Evolutionary conservation across 2,797 vertebrate genomes (phyloP).

Genomic region (Bovichtus variegatus): DNA sequence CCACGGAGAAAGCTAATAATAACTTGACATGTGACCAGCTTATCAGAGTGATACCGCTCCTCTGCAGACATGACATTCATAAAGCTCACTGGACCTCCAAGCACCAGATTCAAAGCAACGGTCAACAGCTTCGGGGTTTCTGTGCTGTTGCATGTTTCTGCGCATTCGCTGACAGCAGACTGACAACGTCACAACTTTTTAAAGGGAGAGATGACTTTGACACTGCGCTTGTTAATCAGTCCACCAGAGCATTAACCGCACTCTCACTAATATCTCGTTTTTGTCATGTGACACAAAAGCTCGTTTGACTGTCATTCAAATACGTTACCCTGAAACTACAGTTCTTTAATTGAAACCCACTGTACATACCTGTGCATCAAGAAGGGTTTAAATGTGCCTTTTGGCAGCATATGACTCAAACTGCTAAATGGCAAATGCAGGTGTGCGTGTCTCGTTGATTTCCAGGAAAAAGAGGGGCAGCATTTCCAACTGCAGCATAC

Average conservation of each 20-base stretch:
- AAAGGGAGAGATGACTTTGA: neutral
- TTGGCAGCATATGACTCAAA: slow-evolving; percentile 15
- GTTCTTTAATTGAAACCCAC: slow-evolving; percentile 1
- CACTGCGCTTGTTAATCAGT: neutral
- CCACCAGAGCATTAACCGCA: neutral
- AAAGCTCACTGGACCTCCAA: neutral
- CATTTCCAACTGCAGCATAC: slow-evolving; percentile 14
- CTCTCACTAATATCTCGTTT: neutral
- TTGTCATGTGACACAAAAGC: slow-evolving; percentile 1
- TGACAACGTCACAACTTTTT: neutral
- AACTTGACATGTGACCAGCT: slow-evolving; percentile 3
- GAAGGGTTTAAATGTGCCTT: slow-evolving; percentile 12
- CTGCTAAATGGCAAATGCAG: slow-evolving; percentile 51
- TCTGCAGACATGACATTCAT: neutral
- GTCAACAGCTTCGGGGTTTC: neutral
- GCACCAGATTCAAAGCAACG: neutral
- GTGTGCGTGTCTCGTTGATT: slow-evolving; percentile 16
- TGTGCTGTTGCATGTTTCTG: neutral
- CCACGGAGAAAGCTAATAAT: slow-evolving; percentile 30
- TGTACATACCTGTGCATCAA: slow-evolving; percentile 16
- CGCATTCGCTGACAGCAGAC: slow-evolving; percentile 6
- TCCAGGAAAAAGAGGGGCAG: slow-evolving; percentile 44
- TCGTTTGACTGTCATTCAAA: neutral
- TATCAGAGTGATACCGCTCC: slow-evolving; percentile 1
- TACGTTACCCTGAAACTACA: slow-evolving; percentile 3